Base-by-base conservation (phyloP, 2,888 invertebrate genomes). In the Oligia fasciuncula region DNA sequence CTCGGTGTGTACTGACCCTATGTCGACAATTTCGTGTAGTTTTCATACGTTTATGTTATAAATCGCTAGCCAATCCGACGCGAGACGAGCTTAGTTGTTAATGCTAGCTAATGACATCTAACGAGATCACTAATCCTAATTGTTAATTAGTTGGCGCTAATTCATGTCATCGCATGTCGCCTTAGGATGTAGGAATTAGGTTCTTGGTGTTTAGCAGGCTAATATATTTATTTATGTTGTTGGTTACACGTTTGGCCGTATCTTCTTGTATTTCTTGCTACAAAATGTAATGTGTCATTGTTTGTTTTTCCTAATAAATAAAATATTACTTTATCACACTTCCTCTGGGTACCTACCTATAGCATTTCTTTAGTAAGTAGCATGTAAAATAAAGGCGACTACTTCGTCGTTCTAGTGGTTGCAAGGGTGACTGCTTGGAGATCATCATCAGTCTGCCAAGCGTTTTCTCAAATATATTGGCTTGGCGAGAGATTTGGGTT, bases 81-180 rank as follows among this genome's bases (percentile, higher is more conserved):
- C 57, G n/a, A 62, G 60, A 13, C 60, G 13, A 13, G 23, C 19
- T 23, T 62, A 81, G n/a, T n/a, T 46, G 40, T 29, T 23, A 29
- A 75, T 54, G 29, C 40, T 40, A 68, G 11, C 29, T 62, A 73
- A 81, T 67, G 8, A 60, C n/a, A 23, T 54, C 9, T 54, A 74
- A 67, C 62, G 14, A 43, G 13, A 54, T 51, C 54, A 63, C 29
- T 68, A 75, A 57, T 49, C 54, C 40, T 40, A 80, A 68, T 57
- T 57, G 17, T 5, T 63, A 63, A 75, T 80, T 81, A 63, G 54
- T 68, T 68, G 62, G 46, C n/a, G 51, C 60, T 81, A 63, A 68
- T 51, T 75, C 14, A 63, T 57, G 46, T 40, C 54, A 68, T 80
- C 29, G 81, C 54, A 74, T 49, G 75, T 62, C 13, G 40, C 23